phyloP scores from a whole-genome alignment of 2,888 invertebrate genomes.

The Chydorus sphaericus region DNA sequence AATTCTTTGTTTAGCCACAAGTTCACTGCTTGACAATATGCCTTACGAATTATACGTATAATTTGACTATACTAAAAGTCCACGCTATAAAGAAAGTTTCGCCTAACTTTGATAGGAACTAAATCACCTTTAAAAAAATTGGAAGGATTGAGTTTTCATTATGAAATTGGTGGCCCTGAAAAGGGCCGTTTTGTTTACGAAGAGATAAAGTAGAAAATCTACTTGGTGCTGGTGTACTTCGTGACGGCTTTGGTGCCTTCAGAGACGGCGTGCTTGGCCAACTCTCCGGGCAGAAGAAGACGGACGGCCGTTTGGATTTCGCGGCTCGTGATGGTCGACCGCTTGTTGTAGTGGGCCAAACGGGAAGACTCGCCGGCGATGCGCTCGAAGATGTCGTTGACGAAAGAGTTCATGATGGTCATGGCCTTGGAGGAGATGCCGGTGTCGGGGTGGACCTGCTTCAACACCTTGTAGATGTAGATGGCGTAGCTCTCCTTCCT shows the following conservation, averaged over 20 bases:
- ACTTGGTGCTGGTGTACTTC: slow-evolving; percentile 29
- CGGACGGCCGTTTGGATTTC: slow-evolving; percentile 33
- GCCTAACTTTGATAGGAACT: too few relatives aligned
- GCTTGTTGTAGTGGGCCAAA: slow-evolving; percentile 44
- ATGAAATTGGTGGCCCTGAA: too few relatives aligned
- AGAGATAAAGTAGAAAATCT: slow-evolving; percentile 14
- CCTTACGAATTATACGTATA: too few relatives aligned
- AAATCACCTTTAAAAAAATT: too few relatives aligned
- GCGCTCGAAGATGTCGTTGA: slow-evolving; percentile 56
- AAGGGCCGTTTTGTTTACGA: neutral
- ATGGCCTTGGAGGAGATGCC: slow-evolving; percentile 54
- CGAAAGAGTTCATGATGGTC: slow-evolving; percentile 58
- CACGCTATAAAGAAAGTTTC: too few relatives aligned
- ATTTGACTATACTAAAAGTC: too few relatives aligned
- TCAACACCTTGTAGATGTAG: slow-evolving; percentile 36
- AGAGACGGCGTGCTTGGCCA: slow-evolving; percentile 36
- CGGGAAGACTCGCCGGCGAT: slow-evolving; percentile 50
- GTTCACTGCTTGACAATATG: too few relatives aligned
- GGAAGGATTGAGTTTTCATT: too few relatives aligned
- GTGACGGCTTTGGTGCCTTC: slow-evolving; percentile 35
- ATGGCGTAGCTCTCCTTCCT: slow-evolving; percentile 12
- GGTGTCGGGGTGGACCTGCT: slow-evolving; percentile 44
- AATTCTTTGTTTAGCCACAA: too few relatives aligned
- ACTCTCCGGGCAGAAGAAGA: slow-evolving; percentile 34
- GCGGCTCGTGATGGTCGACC: slow-evolving; percentile 25